Base-by-base conservation (phyloP, 2,113 vertebrate species). In the Syrrhaptes paradoxus region DNA sequence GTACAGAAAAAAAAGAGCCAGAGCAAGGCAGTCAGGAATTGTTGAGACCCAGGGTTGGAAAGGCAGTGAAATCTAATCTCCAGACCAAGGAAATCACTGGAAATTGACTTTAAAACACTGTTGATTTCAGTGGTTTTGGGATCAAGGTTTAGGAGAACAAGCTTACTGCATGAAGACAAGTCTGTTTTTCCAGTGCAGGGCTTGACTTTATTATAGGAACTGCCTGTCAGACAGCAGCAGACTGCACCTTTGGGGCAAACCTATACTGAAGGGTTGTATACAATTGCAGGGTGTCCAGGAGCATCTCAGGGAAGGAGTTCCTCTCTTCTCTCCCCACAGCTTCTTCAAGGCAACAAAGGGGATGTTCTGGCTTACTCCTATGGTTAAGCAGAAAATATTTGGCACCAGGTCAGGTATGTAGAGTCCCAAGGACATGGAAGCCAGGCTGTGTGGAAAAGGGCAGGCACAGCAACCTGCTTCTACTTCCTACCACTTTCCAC, bases 41-140 rank as follows among this genome's bases (percentile, higher is more conserved):
- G 34, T 7, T 76, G 58, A 72, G 77, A 93, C 71, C 66, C 54
- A 34, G 13, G 38, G 25, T 9, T 93, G 76, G 86, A 94, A 89
- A 87, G 29, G 31, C 77, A 91, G 85, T 32, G 85, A 92, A 96
- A 95, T 85, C 66, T 79, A 68, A 93, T 85, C 74, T 91, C 45
- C 32, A 79, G 62, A 81, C 66, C 49, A 62, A 49, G 52, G 70
- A 95, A 96, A 75, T 94, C 34, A 81, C 43, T 89, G 86, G 61
- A 78, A 93, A 74, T 28, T 43, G 5, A 62, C 80, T 89, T 95
- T 41, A 94, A 89, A 94, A 89, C 15, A 26, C 41, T 32, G 28
- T 17, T 96, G 77, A 94, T 89, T 82, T 89, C 62, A 62, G 74
- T 55, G 74, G 89, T 59, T 89, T 95, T 22, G 76, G 78, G 62